Evolutionary conservation across 1,140 invertebrate species (phyloP), one percentile per base, ranked within the genome.

Genomic region (Lasioglossum albipes): DNA sequence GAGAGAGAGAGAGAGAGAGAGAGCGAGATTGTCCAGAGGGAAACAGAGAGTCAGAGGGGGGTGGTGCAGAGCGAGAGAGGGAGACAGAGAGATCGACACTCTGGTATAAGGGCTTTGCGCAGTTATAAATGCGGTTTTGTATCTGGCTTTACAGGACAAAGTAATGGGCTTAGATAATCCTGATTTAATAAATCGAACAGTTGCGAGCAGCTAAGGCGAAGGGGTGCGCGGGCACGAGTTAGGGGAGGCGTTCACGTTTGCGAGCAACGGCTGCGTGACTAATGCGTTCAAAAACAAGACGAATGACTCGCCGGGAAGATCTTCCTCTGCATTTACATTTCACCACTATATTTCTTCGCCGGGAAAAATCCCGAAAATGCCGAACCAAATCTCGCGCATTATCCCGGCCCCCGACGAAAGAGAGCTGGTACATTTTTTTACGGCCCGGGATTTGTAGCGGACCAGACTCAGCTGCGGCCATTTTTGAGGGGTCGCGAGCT

Each of bases 101-200:
- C 65, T 20, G 81, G 49, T 62, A 59, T 84, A 82, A 82, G 86
- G 85, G 85, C 87, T 89, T 91, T 88, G 86, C 87, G 80, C 87
- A 90, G 89, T 91, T 92, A 90, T 89, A 89, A 87, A 86, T 93
- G 92, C 85, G 91, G 91, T 92, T 93, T 92, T 91, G 89, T 90
- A 88, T 87, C 87, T 87, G 90, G 91, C 89, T 91, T 91, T 90
- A 88, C 89, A 90, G 89, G 88, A 91, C 90, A 91, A 91, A 91
- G 89, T 90, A 89, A 90, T 90, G 88, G 91, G 90, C 91, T 93
- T 91, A 91, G 91, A 93, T 93, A 93, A 93, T 93, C 92, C 92
- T 91, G 92, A 93, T 93, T 93, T 93, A 93, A 93, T 93, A 93
- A 93, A 93, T 93, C 92, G 92, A 93, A 93, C 93, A 93, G 92